Evolutionary conservation across 2,113 vertebrate species (phyloP).

Genomic region (Tetrao urogallus): DNA sequence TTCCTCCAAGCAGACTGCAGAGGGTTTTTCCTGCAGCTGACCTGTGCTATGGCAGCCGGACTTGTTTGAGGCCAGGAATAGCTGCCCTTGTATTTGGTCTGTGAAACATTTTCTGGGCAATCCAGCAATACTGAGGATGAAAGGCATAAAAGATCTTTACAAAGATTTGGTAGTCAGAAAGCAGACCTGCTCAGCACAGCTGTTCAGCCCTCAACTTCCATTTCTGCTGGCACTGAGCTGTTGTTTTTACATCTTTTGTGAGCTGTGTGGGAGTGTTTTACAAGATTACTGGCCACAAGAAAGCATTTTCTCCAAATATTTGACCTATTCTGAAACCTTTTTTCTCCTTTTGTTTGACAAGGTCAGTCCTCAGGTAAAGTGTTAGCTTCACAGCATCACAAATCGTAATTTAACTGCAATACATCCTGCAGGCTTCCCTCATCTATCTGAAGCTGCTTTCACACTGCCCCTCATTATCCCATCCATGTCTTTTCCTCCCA

Average conservation of each 20-base stretch:
- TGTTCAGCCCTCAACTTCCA: not conserved
- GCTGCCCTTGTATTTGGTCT: conserved; percentile 76
- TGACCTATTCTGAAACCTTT: not conserved
- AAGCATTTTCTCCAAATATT: not conserved
- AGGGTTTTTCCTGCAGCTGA: conserved; percentile 77
- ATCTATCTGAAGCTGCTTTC: not conserved
- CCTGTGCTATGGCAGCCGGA: conserved; percentile 55
- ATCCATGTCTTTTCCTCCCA: not conserved
- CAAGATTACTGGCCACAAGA: not conserved
- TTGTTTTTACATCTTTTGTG: not conserved
- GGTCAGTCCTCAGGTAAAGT: not conserved
- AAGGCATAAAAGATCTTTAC: not conserved
- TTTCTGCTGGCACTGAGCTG: not conserved
- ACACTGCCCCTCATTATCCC: not conserved
- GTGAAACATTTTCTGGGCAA: conserved; percentile 69
- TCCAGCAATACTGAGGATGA: conserved; percentile 70
- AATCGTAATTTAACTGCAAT: not conserved
- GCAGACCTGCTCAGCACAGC: not conserved
- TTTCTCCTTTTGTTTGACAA: not conserved
- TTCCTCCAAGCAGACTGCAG: conserved; percentile 68
- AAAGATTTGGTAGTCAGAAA: not conserved
- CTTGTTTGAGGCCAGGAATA: conserved; percentile 80
- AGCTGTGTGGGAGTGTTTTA: not conserved
- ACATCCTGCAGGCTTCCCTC: not conserved
- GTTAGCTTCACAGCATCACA: not conserved